Conservation (phyloP, 2,797 vertebrate genomes). For the Macropus fuliginosus region DNA sequence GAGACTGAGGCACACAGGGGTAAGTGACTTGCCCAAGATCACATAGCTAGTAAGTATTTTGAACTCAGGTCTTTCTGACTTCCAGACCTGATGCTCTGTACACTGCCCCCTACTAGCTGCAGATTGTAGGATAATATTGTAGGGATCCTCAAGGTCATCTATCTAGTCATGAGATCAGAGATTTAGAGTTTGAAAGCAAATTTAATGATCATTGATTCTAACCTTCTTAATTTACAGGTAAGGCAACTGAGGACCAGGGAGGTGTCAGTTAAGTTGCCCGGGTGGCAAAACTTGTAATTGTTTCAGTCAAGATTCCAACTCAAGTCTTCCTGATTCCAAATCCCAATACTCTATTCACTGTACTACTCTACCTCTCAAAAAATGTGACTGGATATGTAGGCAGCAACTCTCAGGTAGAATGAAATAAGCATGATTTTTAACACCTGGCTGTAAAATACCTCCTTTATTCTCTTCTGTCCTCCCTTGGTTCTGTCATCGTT, state of each 20-base stretch:
- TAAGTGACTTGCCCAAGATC: neutral
- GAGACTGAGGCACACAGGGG: neutral
- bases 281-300: neutral
- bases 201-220: neutral
- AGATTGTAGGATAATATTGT: neutral
- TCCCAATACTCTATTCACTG: neutral
- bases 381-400: neutral
- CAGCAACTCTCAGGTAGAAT: slow-evolving; percentile 22
- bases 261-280: neutral
- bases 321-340: neutral
- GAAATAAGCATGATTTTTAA: neutral
- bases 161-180: neutral
- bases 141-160: neutral
- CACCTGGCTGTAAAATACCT: slow-evolving; percentile 8
- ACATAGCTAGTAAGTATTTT: neutral
- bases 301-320: neutral
- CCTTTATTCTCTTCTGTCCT: neutral
- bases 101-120: fast-evolving
- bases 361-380: neutral
- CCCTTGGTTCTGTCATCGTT: neutral
- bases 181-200: neutral
- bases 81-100: neutral
- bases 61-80: neutral
- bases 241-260: neutral
- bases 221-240: neutral